Evolutionary conservation across 2,113 vertebrate species (phyloP).

Genomic region (Gracilinanus agilis): DNA sequence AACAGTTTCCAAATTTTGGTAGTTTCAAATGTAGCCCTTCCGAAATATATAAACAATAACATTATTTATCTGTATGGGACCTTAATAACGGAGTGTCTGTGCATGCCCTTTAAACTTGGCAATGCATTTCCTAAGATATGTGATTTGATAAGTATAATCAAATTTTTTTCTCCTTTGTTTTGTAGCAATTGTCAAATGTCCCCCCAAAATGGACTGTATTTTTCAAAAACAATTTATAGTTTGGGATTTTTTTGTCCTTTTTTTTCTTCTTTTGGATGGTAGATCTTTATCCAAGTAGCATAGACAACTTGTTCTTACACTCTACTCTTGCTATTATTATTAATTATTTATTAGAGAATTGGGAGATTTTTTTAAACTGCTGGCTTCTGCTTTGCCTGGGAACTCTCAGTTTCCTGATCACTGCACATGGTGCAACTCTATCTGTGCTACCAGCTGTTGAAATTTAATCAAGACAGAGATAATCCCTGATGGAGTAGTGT

Average conservation of each 20-base stretch:
- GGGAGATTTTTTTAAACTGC: constrained; percentile 31
- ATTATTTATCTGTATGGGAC: not conserved
- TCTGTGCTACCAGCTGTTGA: constrained; percentile 70
- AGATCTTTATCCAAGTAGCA: not conserved
- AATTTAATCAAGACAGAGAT: constrained; percentile 59
- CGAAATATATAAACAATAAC: not conserved
- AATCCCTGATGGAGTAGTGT: not conserved
- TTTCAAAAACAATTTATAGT: constrained; percentile 24
- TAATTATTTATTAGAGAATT: constrained; percentile 12
- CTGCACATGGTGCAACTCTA: constrained; percentile 52
- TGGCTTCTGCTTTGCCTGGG: constrained; percentile 30
- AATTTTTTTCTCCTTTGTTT: not conserved
- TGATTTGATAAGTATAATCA: not conserved
- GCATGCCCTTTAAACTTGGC: not conserved
- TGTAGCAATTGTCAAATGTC: not conserved
- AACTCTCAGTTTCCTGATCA: constrained; percentile 40
- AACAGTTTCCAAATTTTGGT: constrained; percentile 26
- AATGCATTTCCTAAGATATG: not conserved
- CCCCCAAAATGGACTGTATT: constrained; percentile 39
- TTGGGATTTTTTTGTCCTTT: constrained; percentile 9
- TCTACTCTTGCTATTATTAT: constrained; percentile 11
- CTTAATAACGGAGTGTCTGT: not conserved
- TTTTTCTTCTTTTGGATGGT: not conserved
- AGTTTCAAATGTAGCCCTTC: constrained; percentile 22
- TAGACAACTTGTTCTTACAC: constrained; percentile 50